Percentiles rank a stretch among this genome's conserved stretches.
These are phyloP conservation scores for Halichoerus grypus DNA, from an alignment of 2,113 vertebrate genomes.

Conservation along the genomic window DNA sequence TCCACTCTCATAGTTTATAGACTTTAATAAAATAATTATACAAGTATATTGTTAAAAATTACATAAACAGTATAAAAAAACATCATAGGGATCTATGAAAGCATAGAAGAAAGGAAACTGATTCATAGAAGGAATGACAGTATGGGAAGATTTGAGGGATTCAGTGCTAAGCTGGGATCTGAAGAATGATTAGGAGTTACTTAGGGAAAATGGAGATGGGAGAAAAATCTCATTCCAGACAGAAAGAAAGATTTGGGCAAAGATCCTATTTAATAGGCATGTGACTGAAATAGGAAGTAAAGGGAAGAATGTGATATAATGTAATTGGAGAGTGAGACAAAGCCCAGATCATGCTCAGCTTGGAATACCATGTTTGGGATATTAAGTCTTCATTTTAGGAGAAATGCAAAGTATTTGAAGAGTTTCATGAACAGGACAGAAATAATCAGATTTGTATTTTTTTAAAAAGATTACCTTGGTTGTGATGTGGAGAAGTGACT, in stretches of 20 bases:
- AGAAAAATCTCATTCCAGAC: not conserved
- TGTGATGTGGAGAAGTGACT: not conserved
- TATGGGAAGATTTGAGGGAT: not conserved
- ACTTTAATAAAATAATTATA: conserved; percentile 14
- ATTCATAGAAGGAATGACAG: not conserved
- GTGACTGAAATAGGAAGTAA: not conserved
- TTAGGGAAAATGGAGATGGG: not conserved
- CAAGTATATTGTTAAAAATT: not conserved
- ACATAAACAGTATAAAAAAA: not conserved
- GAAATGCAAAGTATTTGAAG: not conserved
- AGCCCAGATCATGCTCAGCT: not conserved
- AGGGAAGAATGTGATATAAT: not conserved
- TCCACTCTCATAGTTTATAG: not conserved
- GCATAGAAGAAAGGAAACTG: not conserved
- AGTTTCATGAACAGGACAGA: not conserved
- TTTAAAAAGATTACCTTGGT: not conserved
- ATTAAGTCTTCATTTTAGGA: not conserved
- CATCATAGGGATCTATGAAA: not conserved
- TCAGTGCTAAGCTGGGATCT: not conserved
- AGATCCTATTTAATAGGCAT: not conserved
- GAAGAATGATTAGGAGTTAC: not conserved
- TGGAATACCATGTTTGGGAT: not conserved
- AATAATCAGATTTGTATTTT: not conserved
- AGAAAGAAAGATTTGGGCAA: not conserved
- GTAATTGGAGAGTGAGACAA: not conserved